Conservation (phyloP, 2,113 vertebrate genomes). For the Cavia aperea region DNA sequence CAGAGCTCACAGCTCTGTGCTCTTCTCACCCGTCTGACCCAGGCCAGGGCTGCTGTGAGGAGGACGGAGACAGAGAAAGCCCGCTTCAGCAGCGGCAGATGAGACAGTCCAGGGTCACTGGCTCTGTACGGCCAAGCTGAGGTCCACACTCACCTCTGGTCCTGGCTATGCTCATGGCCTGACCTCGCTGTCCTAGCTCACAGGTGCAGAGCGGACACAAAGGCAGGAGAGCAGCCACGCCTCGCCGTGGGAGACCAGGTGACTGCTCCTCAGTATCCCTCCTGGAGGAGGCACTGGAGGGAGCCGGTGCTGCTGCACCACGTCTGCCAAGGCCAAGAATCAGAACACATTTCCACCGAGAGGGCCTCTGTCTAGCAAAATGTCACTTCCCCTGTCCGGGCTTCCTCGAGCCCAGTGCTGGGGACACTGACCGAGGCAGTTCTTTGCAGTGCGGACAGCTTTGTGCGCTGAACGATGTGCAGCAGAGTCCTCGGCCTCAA, state of each 20-base stretch:
- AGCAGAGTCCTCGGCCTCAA: no score
- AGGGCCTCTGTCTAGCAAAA: no score
- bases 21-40: fast-evolving
- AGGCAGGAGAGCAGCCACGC: neutral
- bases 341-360: no score
- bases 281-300: fast-evolving
- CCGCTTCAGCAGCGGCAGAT: neutral
- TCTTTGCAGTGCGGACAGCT: neutral
- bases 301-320: fast-evolving
- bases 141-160: fast-evolving
- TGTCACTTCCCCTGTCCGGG: neutral
- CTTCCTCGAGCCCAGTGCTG: neutral
- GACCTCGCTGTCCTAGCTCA: neutral
- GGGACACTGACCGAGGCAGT: fast-evolving
- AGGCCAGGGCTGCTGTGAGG: neutral
- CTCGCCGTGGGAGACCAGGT: neutral
- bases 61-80: fast-evolving
- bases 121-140: neutral
- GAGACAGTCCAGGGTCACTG: fast-evolving
- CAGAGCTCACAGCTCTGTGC: fast-evolving
- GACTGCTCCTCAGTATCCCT: fast-evolving
- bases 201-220: neutral
- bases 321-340: neutral
- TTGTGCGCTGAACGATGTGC: fast-evolving
- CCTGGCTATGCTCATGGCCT: neutral